These are phyloP conservation scores for Picathartes gymnocephalus DNA, from an alignment of 2,113 vertebrate species.

Conservation along the genomic window DNA sequence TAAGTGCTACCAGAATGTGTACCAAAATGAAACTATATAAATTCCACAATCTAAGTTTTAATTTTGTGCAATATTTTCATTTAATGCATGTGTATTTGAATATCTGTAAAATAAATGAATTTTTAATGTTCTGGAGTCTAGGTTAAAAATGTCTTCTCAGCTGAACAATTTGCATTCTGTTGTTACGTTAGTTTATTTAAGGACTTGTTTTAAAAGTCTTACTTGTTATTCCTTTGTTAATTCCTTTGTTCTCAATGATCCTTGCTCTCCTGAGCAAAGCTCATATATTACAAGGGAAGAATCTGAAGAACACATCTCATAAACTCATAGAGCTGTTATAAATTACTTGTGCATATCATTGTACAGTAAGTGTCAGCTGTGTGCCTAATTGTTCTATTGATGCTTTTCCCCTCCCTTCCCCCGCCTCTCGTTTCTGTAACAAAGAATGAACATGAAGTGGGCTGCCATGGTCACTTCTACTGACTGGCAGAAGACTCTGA, in stretches of 20 bases:
- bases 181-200: slow-evolving; percentile 82
- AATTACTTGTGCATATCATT: slow-evolving; percentile 90
- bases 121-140: slow-evolving; percentile 82
- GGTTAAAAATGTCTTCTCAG: slow-evolving; percentile 74
- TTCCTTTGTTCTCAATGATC: slow-evolving; percentile 68
- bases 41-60: slow-evolving; percentile 77
- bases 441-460: slow-evolving; percentile 75
- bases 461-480: slow-evolving; percentile 85
- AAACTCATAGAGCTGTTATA: slow-evolving; percentile 78
- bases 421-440: slow-evolving; percentile 30
- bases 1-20: slow-evolving; percentile 72
- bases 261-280: slow-evolving; percentile 69
- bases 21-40: slow-evolving; percentile 64
- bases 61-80: slow-evolving; percentile 96
- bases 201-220: slow-evolving; percentile 99
- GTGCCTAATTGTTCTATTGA: slow-evolving; percentile 94
- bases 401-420: slow-evolving; percentile 77
- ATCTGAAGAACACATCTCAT: slow-evolving; percentile 78
- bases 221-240: slow-evolving; percentile 72
- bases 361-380: slow-evolving; percentile 94
- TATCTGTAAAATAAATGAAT: slow-evolving; percentile 82
- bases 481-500: slow-evolving; percentile 80
- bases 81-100: slow-evolving; percentile 90
- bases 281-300: slow-evolving; percentile 71
- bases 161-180: slow-evolving; percentile 84